Conservation (phyloP, 2,888 invertebrate genomes). For the Tipula helvola region DNA sequence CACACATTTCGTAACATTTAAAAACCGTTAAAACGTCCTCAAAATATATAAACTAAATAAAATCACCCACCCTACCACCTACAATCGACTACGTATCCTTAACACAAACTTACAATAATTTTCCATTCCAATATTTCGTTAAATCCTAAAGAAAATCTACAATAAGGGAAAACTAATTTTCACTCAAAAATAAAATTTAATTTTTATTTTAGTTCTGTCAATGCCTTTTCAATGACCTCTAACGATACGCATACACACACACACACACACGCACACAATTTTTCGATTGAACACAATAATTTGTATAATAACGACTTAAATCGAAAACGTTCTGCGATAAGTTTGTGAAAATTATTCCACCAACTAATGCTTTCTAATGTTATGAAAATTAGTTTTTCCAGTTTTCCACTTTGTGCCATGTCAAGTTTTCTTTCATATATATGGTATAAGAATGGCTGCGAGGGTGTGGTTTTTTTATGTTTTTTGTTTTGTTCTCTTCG, state of each 20-base stretch:
- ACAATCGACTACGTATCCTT: background rate
- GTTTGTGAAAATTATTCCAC: background rate
- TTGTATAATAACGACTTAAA: background rate
- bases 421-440: background rate
- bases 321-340: background rate
- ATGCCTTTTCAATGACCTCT: slow-evolving; percentile 10
- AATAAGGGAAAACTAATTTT: background rate
- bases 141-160: background rate
- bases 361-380: background rate
- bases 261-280: background rate
- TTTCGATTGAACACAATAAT: background rate
- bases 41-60: background rate
- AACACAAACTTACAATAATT: background rate
- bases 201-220: background rate
- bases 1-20: background rate
- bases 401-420: background rate
- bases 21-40: background rate
- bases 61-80: background rate
- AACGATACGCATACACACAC: background rate
- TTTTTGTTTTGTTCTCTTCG: background rate
- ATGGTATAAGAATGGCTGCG: slow-evolving; percentile 6
- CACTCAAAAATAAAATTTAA: background rate
- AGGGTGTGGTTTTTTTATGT: slow-evolving; percentile 5
- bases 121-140: background rate
- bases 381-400: background rate